Base-by-base conservation (phyloP, 2,113 vertebrate species). In the Petrocephalus microphthalmus region DNA sequence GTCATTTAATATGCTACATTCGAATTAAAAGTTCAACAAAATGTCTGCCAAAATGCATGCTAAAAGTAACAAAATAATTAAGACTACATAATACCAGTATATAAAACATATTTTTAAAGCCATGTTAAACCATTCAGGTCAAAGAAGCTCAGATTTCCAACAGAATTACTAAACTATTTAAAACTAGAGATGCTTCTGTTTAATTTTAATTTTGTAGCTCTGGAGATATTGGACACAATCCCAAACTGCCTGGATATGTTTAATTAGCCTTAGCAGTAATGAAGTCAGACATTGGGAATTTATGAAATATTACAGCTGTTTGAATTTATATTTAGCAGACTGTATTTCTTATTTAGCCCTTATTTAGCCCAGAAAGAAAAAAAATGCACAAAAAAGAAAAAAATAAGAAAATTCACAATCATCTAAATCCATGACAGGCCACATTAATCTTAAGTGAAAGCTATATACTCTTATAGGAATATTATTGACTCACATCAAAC, bases 261-360 rank as follows among this genome's bases (percentile, higher is more conserved):
- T 85, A 89, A 85, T 85, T 85, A 85, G 84, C 52, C 67, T 89
- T 89, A 85, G 84, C 84, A 89, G 52, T 74, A 37, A 74, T 37
- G 29, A 74, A 74, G 67, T 19, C 13, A 74, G 5, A 74, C 29
- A 37, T 37, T 42, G 33, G 33, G 29, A 19, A 37, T 17, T 19
- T 78, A 7, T 42, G 60, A 78, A 78, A 37, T 78, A 78, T 78
- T 78, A 78, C 33, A 78, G 71, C 33, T 78, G 71, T 42, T 17
- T 78, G 71, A 78, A 42, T 78, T 19, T 19, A 78, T 5, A 17
- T 78, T 78, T 25, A n/a, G 8, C 22, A 22, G 7, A 60, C 56
- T 60, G 4, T 60, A 19, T 60, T 57, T 15, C 0, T 1, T 11
- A 29, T 67, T 42, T 78, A 29, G 17, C 13, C 13, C 42, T 42